Conservation (phyloP, 2,888 invertebrate species). For the Drosophila mercatorum region DNA sequence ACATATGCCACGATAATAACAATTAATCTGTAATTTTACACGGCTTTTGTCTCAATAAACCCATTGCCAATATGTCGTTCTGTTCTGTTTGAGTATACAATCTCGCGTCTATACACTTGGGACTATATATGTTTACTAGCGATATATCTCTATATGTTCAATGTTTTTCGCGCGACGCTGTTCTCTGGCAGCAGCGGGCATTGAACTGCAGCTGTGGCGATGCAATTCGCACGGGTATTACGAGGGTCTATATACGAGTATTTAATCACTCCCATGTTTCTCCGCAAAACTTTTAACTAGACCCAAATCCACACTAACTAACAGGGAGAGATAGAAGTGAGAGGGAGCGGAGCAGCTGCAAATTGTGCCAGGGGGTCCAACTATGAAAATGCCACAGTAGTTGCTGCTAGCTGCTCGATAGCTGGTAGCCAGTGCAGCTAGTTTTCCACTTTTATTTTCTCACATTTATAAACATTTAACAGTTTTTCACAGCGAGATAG, state of each 20-base stretch:
- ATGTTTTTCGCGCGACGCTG: constrained; percentile 54
- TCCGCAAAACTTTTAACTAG: constrained; percentile 22
- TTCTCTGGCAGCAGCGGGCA: constrained; percentile 32
- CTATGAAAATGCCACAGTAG: constrained; percentile 37
- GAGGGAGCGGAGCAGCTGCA: constrained; percentile 5
- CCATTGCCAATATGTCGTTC: constrained; percentile 46
- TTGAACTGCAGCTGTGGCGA: constrained; percentile 43
- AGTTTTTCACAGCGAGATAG: constrained; percentile 18
- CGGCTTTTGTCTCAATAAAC: constrained; percentile 48
- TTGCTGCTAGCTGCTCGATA: constrained; percentile 19
- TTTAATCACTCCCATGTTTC: constrained; percentile 52
- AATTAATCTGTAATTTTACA: constrained; percentile 64
- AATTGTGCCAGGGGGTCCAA: constrained; percentile 47
- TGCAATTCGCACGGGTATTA: constrained; percentile 39
- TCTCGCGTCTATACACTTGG: background rate
- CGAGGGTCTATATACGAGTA: constrained; percentile 18
- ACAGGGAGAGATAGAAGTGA: background rate
- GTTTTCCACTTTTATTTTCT: constrained; percentile 53
- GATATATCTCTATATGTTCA: constrained; percentile 35
- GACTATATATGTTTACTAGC: background rate
- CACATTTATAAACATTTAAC: constrained; percentile 49
- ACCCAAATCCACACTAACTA: constrained; percentile 15
- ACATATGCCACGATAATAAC: constrained; percentile 39
- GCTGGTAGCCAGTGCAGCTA: constrained; percentile 36
- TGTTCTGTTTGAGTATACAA: constrained; percentile 25